Base-by-base conservation (phyloP, 2,113 vertebrate species). In the Oenanthe oenanthe region DNA sequence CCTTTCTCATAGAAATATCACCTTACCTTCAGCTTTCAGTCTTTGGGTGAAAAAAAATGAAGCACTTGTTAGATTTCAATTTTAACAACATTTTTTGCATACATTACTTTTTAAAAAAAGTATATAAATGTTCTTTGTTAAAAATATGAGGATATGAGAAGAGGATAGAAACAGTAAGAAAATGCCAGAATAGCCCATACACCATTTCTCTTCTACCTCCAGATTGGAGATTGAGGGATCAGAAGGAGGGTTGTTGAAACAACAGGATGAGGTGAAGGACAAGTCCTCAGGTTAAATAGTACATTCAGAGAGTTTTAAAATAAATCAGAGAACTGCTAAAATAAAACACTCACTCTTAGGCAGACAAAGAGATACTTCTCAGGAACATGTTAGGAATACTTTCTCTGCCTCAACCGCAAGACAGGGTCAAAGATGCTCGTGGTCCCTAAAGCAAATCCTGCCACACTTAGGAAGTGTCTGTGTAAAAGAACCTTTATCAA, bases 391-490 rank as follows among this genome's bases (percentile, higher is more conserved):
- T 36, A 75, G 66, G 40, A 68, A 79, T 60, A 74, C 47, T 61
- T 85, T 78, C 31, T 75, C 40, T 78, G 70, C 68, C 70, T 72
- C 34, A 62, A 18, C 36, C 4, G 2, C 74, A 86, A 45, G 9
- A 72, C 86, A 65, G 43, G 62, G 81, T 92, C 83, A 92, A 81
- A 93, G 61, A 92, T 80, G n/a, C 29, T 32, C 42, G 1, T 50
- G 70, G 40, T 76, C 70, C 89, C 70, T 79, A 45, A 82, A 76
- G 87, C 80, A 94, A 89, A 87, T 87, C 74, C 53, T 90, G 57
- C 47, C 38, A 25, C n/a, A 51, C 31, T 75, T 81, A 29, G 42
- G 29, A 89, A 83, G 5, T 13, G 2, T 74, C 51, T 84, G 28
- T 28, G 17, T 83, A 22, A 93, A 74, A 77, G 12, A 6, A 48